Conservation (phyloP, 1,140 invertebrate species). For the Drosophila lowei region DNA sequence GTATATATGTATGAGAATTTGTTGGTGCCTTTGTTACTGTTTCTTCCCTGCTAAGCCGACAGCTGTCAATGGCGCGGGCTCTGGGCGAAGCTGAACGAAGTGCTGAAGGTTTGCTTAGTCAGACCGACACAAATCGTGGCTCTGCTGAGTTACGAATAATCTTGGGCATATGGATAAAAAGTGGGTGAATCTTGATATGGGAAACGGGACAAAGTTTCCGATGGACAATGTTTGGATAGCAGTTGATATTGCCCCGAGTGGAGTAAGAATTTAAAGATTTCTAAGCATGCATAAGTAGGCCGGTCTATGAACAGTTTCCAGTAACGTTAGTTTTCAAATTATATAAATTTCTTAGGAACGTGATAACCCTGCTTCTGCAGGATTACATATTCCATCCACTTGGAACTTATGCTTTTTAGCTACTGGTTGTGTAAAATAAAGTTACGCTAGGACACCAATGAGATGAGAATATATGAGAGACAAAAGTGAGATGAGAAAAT, state of each 20-base stretch:
- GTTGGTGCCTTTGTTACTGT: slow-evolving; percentile 15
- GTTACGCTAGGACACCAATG: no score
- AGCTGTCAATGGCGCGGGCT: slow-evolving; percentile 52
- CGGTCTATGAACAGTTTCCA: not conserved
- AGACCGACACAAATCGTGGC: slow-evolving; percentile 27
- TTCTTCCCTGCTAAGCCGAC: slow-evolving; percentile 37
- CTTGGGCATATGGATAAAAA: slow-evolving; percentile 45
- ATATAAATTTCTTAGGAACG: not conserved
- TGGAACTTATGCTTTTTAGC: not conserved
- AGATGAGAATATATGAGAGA: no score
- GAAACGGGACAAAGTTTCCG: slow-evolving; percentile 18
- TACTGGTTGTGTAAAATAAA: no score
- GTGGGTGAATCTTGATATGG: slow-evolving; percentile 28
- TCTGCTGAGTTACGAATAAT: slow-evolving; percentile 33
- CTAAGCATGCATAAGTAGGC: not conserved
- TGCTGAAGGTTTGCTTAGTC: slow-evolving; percentile 42
- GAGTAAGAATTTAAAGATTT: not conserved
- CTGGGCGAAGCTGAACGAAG: slow-evolving; percentile 29
- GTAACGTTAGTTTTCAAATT: no score
- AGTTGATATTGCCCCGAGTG: slow-evolving; percentile 5
- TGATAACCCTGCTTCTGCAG: not conserved
- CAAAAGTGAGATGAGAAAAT: no score
- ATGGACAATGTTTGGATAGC: slow-evolving; percentile 28
- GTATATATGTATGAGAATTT: slow-evolving; percentile 19
- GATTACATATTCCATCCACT: not conserved